A percentile compares a stretch with the other conserved stretches of the same genome.
These are phyloP conservation scores for Timandra comae DNA, from an alignment of 2,888 invertebrate genomes.

Conservation along the genomic window DNA sequence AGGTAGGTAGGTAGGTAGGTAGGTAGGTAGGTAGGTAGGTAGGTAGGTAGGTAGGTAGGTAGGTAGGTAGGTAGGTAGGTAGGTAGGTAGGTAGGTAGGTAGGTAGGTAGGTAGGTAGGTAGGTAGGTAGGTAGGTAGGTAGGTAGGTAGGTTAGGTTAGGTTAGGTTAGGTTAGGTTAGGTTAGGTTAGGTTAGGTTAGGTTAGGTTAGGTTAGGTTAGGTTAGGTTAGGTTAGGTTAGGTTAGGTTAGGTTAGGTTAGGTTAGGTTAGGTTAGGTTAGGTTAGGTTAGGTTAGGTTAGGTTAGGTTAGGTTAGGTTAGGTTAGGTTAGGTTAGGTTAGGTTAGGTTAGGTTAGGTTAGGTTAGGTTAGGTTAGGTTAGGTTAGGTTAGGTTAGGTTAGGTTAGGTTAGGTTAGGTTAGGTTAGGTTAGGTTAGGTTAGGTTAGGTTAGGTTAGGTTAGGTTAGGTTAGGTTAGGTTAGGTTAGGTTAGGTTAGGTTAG, in stretches of 20 bases:
- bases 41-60: too few relatives aligned
- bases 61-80: too few relatives aligned
- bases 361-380: constrained; percentile 13
- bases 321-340: constrained; percentile 13
- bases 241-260: constrained; percentile 6
- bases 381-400: constrained; percentile 11
- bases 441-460: constrained; percentile 15
- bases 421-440: constrained; percentile 15
- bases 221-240: constrained; percentile 9
- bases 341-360: constrained; percentile 15
- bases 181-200: constrained; percentile 9
- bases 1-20: too few relatives aligned
- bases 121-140: too few relatives aligned
- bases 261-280: constrained; percentile 8
- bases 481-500: constrained; percentile 10
- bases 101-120: too few relatives aligned
- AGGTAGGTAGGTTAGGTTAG: too few relatives aligned
- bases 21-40: too few relatives aligned
- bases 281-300: constrained; percentile 11
- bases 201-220: constrained; percentile 10
- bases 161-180: constrained; percentile 6
- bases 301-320: constrained; percentile 13
- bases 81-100: too few relatives aligned
- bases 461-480: constrained; percentile 13
- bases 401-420: constrained; percentile 15